Percentiles rank a stretch among this genome's conserved stretches.
These are phyloP conservation scores for honey bee (Apis mellifera) DNA, from an alignment of 1,140 invertebrate genomes.

Conservation along the genomic window Amel_HAv3.1 CM009941.2:808501-809000, in stretches of 20 bases:
- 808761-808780: not conserved
- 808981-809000: too few species aligned
- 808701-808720: slow-evolving; percentile 12
- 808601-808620: slow-evolving; percentile 26
- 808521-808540: not conserved
- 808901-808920: too few species aligned
- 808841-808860: not conserved
- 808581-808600: slow-evolving; percentile 20
- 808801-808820: not conserved
- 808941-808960: too few species aligned
- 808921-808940: too few species aligned
- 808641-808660: slow-evolving; percentile 18
- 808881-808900: not conserved
- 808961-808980: too few species aligned
- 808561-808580: slow-evolving; percentile 8
- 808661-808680: slow-evolving; percentile 31
- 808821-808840: not conserved
- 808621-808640: slow-evolving; percentile 23
- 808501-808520: not conserved
- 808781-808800: not conserved
- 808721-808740: not conserved
- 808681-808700: slow-evolving; percentile 7
- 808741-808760: not conserved
- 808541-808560: not conserved
- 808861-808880: slow-evolving; percentile 5